These are phyloP conservation scores for Zophobas morio DNA, from an alignment of 1,140 invertebrate genomes.

Conservation along the genomic window DNA sequence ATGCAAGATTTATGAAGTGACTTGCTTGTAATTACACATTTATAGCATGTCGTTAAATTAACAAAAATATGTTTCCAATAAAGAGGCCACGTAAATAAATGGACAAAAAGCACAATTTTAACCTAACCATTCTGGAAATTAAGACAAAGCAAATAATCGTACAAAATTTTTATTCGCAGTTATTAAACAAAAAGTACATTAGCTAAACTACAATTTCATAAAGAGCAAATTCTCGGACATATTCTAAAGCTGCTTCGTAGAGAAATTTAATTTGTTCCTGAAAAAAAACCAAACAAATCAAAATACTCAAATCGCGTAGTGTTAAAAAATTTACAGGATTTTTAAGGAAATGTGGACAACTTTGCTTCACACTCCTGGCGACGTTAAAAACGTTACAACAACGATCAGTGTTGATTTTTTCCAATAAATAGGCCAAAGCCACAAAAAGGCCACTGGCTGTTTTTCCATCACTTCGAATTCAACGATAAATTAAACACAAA, in stretches of 20 bases:
- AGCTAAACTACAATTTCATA: too few species aligned
- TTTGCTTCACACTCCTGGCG: slow-evolving; percentile 61
- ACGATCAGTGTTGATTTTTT: slow-evolving; percentile 66
- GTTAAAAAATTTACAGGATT: background rate
- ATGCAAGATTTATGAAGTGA: too few species aligned
- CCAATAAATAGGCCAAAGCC: slow-evolving; percentile 64
- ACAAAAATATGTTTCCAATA: too few species aligned
- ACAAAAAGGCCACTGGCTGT: slow-evolving; percentile 64
- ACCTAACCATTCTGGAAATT: too few species aligned
- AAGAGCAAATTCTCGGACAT: slow-evolving; percentile 56
- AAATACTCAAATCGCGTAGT: background rate
- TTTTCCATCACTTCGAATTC: slow-evolving; percentile 62
- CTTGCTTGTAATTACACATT: too few species aligned
- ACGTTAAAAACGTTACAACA: slow-evolving; percentile 65
- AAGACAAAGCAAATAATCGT: too few species aligned
- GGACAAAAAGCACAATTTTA: too few species aligned
- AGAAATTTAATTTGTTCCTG: slow-evolving; percentile 49
- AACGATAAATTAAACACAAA: slow-evolving; percentile 8
- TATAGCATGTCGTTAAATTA: too few species aligned
- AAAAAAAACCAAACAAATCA: slow-evolving; percentile 47
- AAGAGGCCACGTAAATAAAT: too few species aligned
- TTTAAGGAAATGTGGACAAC: slow-evolving; percentile 62
- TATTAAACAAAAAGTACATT: too few species aligned
- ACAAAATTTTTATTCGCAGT: too few species aligned
- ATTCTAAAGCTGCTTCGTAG: slow-evolving; percentile 61